Conservation (phyloP, 2,113 vertebrate species). For the Pseudolaguvia tuberculata region DNA sequence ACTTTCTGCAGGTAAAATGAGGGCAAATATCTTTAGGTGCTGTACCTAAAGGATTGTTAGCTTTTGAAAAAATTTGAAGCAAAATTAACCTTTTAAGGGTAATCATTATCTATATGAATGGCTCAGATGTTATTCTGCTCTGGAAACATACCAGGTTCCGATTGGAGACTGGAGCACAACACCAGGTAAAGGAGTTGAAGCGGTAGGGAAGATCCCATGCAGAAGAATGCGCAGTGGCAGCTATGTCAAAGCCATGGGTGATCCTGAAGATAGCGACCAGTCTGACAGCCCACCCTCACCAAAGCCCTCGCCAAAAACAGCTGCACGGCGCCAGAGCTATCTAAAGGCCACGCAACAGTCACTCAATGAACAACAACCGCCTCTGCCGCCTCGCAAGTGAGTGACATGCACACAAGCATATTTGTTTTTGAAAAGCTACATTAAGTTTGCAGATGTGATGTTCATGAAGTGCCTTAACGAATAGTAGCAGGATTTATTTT, state of each 20-base stretch:
- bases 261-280: constrained; percentile 91
- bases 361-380: constrained; percentile 82
- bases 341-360: constrained; percentile 98
- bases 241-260: constrained; percentile 99
- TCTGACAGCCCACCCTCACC: constrained; percentile 93
- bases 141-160: constrained; percentile 35
- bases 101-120: background rate
- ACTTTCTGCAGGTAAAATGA: constrained; percentile 84
- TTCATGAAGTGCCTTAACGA: background rate
- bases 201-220: constrained; percentile 83
- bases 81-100: no score
- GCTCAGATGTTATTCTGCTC: background rate
- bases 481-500: background rate
- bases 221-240: constrained; percentile 97
- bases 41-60: background rate
- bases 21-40: background rate
- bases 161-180: constrained; percentile 86
- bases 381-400: constrained; percentile 86
- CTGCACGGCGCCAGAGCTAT: constrained; percentile 97
- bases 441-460: no score
- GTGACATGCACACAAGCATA: background rate
- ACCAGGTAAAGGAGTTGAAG: constrained; percentile 68
- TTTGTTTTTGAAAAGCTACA: background rate
- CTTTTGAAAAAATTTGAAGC: no score
- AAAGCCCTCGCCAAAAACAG: constrained; percentile 92